These are phyloP conservation scores for Cryptotis parvus DNA, from an alignment of 2,113 vertebrate genomes.

Conservation along the genomic window DNA sequence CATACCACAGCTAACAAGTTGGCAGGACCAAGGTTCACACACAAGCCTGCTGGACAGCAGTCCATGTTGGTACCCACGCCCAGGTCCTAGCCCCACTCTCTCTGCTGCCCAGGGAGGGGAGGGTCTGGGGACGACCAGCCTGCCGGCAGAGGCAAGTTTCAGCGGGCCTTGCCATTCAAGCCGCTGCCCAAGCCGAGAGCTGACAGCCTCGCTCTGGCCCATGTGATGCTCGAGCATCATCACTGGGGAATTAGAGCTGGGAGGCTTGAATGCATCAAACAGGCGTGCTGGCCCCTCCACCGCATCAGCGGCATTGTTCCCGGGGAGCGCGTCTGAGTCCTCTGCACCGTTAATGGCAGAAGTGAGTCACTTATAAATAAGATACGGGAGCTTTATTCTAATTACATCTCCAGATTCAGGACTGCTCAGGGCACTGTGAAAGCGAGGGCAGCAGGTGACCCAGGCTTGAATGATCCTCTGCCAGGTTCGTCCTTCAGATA, in stretches of 20 bases:
- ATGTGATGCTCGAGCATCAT: not conserved
- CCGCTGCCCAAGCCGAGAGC: not conserved
- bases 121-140: not conserved
- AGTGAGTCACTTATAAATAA: constrained; percentile 81
- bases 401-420: constrained; percentile 64
- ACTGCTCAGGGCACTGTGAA: constrained; percentile 60
- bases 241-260: constrained; percentile 23
- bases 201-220: constrained; percentile 52
- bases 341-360: constrained; percentile 71
- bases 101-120: not conserved
- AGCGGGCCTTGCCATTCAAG: not conserved
- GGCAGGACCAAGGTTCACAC: constrained; percentile 35
- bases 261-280: constrained; percentile 1
- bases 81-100: too few relatives aligned
- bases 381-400: constrained; percentile 68
- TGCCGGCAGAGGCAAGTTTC: constrained; percentile 18
- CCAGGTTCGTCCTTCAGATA: constrained; percentile 75
- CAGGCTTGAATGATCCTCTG: constrained; percentile 65
- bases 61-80: not conserved
- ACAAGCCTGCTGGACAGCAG: not conserved
- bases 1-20: not conserved
- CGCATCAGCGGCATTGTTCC: constrained; percentile 64
- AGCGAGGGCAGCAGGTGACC: constrained; percentile 76
- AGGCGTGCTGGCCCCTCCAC: not conserved
- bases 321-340: constrained; percentile 11